Base-by-base conservation (phyloP, 2,797 vertebrate genomes). In the Scarus forsteni region DNA sequence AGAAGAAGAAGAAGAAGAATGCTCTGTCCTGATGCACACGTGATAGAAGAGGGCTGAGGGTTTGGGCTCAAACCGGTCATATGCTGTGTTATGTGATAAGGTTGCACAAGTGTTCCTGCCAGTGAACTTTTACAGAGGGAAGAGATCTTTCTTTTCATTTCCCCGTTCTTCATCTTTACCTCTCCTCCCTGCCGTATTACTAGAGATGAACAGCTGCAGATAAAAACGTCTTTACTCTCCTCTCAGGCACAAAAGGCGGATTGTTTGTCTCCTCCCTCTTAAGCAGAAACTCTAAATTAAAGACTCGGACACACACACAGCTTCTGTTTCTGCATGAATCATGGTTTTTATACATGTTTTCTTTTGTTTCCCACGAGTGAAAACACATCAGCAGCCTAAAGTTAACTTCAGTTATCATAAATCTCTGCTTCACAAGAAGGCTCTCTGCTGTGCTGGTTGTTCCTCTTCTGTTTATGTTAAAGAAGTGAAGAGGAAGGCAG, bases 31-130 rank as follows among this genome's bases (percentile, higher is more conserved):
- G 10, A 76, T 53, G 66, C 60, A 13, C 83, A 74, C 59, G 66
- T 88, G 88, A 89, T 53, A 3, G 65, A 61, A 74, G 65, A 35
- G 60, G 50, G 74, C 15, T 10, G 75, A 63, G 78, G 65, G 57
- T 66, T 52, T 42, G 60, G 70, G 61, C 79, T 59, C 45, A 1
- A 54, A 35, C 72, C 50, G 66, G 81, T 90, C 88, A 89, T 87
- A 81, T 85, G 86, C 85, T 67, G 79, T 48, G 75, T 83, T 85
- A 69, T 80, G 75, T 87, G 85, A 90, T 80, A 75, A 83, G 72
- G 75, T 80, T 86, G 85, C 84, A 80, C 86, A 81, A 86, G 81
- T 74, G 77, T 79, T 89, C 73, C 86, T 70, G 80, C 85, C 77
- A 74, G 3, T 85, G 87, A 86, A 79, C 85, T 84, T 77, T n/a